Conservation (phyloP, 2,888 invertebrate genomes). For the Micropterix aruncella region DNA sequence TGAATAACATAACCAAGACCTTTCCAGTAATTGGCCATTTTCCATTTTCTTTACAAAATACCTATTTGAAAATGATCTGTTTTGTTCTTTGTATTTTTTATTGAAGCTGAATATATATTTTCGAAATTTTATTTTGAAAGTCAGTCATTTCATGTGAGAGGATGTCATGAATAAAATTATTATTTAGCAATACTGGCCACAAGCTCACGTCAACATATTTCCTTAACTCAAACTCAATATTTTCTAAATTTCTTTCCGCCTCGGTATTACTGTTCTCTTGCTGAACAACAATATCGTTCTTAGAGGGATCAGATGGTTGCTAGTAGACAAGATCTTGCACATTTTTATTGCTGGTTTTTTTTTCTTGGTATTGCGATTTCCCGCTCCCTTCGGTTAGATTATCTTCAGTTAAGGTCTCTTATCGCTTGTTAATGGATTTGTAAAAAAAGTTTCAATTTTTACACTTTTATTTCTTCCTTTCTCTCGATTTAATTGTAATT, state of each 20-base stretch:
- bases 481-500: not conserved
- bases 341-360: not conserved
- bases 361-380: not conserved
- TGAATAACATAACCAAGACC: slow-evolving; percentile 5
- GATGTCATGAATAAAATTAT: too few relatives aligned
- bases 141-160: too few relatives aligned
- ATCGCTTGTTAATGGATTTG: not conserved
- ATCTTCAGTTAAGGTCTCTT: not conserved
- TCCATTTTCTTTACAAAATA: slow-evolving; percentile 1
- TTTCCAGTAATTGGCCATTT: slow-evolving; percentile 3
- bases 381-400: not conserved
- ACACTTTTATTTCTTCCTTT: not conserved
- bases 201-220: slow-evolving; percentile 1
- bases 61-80: slow-evolving; percentile 1
- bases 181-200: too few relatives aligned
- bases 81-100: not conserved
- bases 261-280: not conserved
- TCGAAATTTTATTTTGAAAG: too few relatives aligned
- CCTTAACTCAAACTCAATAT: too few relatives aligned
- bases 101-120: not conserved
- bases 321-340: not conserved
- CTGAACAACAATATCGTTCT: not conserved
- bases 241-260: too few relatives aligned
- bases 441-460: not conserved
- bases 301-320: not conserved